phyloP scores from a whole-genome alignment of 2,888 invertebrate species.

The Caenorhabditis auriculariae region DNA sequence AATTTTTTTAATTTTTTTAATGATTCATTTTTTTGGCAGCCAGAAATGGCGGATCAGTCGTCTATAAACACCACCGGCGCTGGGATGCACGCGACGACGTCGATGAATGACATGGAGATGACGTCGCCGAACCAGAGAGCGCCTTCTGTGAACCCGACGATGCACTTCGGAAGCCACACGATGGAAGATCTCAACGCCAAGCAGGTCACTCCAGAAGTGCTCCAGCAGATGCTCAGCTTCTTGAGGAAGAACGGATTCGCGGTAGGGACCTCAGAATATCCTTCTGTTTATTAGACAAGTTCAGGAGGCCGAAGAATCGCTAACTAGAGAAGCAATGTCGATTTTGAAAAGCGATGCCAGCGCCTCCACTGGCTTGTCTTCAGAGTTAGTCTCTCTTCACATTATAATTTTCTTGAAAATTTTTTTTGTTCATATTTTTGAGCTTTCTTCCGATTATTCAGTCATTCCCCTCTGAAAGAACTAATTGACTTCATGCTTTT shows the following conservation, averaged over 20 bases:
- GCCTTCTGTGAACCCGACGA: too few relatives aligned
- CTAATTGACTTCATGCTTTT: neutral
- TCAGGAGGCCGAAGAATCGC: constrained; percentile 35
- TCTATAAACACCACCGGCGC: too few relatives aligned
- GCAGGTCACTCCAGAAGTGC: constrained; percentile 16
- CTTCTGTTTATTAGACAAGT: neutral
- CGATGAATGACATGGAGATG: too few relatives aligned
- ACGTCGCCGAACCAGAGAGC: too few relatives aligned
- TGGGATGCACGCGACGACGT: too few relatives aligned
- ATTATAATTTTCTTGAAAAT: neutral
- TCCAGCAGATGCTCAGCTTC: constrained; percentile 32
- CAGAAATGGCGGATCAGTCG: too few relatives aligned
- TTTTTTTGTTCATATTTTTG: neutral
- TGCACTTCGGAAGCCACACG: too few relatives aligned
- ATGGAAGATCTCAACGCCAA: constrained; percentile 6
- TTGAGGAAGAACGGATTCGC: constrained; percentile 36
- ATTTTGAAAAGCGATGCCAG: constrained; percentile 15
- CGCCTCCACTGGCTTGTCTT: constrained; percentile 12
- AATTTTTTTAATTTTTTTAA: too few relatives aligned
- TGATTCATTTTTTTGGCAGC: too few relatives aligned
- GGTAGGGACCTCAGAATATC: too few relatives aligned
- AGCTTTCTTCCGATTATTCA: neutral
- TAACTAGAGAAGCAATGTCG: constrained; percentile 25
- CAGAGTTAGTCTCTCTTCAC: constrained; percentile 14
- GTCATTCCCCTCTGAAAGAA: neutral